Conservation (phyloP, 1,140 invertebrate species). For the Lordiphosa mommai region DNA sequence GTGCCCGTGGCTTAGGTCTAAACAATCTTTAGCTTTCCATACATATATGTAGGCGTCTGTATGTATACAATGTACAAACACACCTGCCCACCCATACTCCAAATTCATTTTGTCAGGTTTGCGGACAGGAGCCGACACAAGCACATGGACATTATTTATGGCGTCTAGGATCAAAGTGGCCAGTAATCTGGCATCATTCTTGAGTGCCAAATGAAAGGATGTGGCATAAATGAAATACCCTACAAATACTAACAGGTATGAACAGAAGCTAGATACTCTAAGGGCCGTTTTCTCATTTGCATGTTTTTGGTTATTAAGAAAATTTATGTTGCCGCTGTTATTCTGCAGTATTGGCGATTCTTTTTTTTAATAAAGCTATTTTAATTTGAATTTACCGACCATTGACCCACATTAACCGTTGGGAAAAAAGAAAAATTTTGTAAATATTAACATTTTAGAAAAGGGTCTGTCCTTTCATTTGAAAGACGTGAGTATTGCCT, state of each 20-base stretch:
- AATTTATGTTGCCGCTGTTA: too few relatives aligned
- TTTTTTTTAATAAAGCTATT: too few relatives aligned
- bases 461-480: too few relatives aligned
- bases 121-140: not conserved
- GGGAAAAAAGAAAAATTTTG: too few relatives aligned
- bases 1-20: too few relatives aligned
- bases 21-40: too few relatives aligned
- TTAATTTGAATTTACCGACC: too few relatives aligned
- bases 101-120: conserved; percentile 10
- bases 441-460: too few relatives aligned
- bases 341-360: too few relatives aligned
- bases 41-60: not conserved
- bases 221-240: not conserved
- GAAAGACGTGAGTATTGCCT: too few relatives aligned
- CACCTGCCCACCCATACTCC: not conserved
- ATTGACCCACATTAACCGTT: too few relatives aligned
- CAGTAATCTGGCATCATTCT: not conserved
- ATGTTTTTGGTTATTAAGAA: not conserved
- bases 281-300: not conserved
- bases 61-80: not conserved
- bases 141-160: conserved; percentile 8
- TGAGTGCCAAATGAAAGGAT: not conserved
- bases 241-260: not conserved
- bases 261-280: not conserved
- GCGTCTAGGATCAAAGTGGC: conserved; percentile 8